Conservation (phyloP, 2,797 vertebrate species). For the Channa striata region DNA sequence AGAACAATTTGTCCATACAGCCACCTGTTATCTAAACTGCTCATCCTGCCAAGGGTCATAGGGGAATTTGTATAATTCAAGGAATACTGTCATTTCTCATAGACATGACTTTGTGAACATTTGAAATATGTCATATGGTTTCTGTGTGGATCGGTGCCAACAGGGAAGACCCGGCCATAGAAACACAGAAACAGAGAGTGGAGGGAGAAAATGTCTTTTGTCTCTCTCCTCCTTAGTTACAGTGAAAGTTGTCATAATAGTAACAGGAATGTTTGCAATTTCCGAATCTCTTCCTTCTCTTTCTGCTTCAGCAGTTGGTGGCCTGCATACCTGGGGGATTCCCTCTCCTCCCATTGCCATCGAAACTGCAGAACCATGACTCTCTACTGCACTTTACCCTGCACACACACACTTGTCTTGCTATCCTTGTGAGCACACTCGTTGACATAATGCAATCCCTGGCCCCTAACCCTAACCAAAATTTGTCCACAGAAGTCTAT, state of each 20-base stretch:
- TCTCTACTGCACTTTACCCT: not conserved
- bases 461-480: too few species aligned
- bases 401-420: not conserved
- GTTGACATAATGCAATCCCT: too few species aligned
- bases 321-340: constrained; percentile 60
- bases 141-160: constrained; percentile 56
- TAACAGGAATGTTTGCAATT: constrained; percentile 36
- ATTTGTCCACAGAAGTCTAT: too few species aligned
- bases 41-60: too few species aligned
- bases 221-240: constrained; percentile 31
- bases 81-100: not conserved
- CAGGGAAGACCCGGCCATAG: constrained; percentile 35
- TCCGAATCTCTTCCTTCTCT: not conserved
- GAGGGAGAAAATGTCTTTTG: constrained; percentile 33
- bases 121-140: constrained; percentile 35
- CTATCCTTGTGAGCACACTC: too few species aligned
- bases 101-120: not conserved
- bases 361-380: constrained; percentile 34
- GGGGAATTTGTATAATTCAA: not conserved
- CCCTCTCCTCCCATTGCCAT: constrained; percentile 36
- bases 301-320: not conserved
- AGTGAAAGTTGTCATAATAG: constrained; percentile 46
- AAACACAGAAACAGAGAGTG: constrained; percentile 34
- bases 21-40: too few species aligned
- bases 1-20: too few species aligned